Percentiles rank a stretch among this genome's conserved stretches.
phyloP scores from a whole-genome alignment of 2,797 vertebrate species.

The Danio aesculapii region DNA sequence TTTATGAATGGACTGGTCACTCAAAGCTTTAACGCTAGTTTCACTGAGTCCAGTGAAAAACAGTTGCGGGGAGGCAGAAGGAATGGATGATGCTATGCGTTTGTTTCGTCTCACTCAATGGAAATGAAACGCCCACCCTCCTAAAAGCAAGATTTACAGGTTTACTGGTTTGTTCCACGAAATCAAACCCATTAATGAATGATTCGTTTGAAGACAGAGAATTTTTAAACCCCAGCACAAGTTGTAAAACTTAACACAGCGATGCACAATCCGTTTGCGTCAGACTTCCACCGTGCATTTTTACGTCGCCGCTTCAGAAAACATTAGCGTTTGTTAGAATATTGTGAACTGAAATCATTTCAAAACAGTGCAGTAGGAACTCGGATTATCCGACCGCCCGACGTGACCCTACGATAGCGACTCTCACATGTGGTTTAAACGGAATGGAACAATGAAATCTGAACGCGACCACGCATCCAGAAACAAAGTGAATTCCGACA shows the following conservation, averaged over 20 bases:
- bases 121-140: slow-evolving; percentile 40
- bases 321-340: not conserved
- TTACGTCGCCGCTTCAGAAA: not conserved
- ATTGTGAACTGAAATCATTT: not conserved
- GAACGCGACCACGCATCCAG: not conserved
- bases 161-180: slow-evolving; percentile 49
- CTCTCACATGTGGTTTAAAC: slow-evolving; percentile 17
- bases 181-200: not conserved
- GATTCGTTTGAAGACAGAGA: not conserved
- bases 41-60: slow-evolving; percentile 3
- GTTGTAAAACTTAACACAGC: not conserved
- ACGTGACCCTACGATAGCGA: slow-evolving; percentile 16
- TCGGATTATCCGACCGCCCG: not conserved
- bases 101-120: slow-evolving; percentile 47
- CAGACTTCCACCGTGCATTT: not conserved
- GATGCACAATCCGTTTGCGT: not conserved
- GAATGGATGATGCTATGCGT: slow-evolving; percentile 27
- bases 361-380: not conserved
- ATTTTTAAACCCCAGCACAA: not conserved
- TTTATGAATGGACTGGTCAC: slow-evolving; percentile 34
- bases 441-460: not conserved
- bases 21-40: not conserved
- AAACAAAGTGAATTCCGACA: not conserved
- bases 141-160: slow-evolving; percentile 64
- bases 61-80: not conserved